phyloP scores from a whole-genome alignment of 1,140 invertebrate genomes.

The Nymphalis io region DNA sequence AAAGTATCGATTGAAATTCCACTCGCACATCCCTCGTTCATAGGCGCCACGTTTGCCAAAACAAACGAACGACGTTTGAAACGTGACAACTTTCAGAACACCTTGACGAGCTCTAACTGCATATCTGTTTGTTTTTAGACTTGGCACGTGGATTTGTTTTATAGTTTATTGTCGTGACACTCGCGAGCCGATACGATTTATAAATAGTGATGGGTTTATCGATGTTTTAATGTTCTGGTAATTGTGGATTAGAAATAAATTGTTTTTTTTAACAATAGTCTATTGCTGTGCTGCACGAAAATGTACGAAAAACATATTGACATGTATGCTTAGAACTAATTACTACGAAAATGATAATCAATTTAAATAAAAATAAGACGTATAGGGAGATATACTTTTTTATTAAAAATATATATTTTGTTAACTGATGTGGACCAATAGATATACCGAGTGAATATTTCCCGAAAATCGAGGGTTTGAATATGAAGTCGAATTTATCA shows the following conservation, averaged over 20 bases:
- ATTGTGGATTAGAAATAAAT: neutral
- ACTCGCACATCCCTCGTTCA: neutral
- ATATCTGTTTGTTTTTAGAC: conserved; percentile 59
- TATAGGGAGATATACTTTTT: too few species aligned
- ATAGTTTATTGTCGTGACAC: conserved; percentile 13
- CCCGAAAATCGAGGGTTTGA: too few species aligned
- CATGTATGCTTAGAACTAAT: too few species aligned
- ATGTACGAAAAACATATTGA: too few species aligned
- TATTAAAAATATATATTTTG: too few species aligned
- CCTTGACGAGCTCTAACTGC: conserved; percentile 52
- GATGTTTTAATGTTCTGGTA: conserved; percentile 7
- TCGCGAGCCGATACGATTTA: neutral
- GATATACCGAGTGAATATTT: too few species aligned
- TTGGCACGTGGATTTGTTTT: conserved; percentile 45
- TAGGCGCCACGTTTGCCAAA: conserved; percentile 66
- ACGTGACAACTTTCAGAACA: conserved; percentile 50
- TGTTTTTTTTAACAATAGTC: too few species aligned
- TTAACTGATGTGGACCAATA: too few species aligned
- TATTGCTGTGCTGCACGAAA: too few species aligned
- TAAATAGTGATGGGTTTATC: conserved; percentile 9
- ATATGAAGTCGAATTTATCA: too few species aligned
- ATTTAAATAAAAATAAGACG: too few species aligned
- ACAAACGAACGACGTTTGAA: conserved; percentile 52
- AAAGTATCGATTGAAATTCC: conserved; percentile 32
- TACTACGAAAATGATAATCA: too few species aligned